Evolutionary conservation across 1,140 invertebrate species (phyloP).

Genomic region (Adelges cooleyi): DNA sequence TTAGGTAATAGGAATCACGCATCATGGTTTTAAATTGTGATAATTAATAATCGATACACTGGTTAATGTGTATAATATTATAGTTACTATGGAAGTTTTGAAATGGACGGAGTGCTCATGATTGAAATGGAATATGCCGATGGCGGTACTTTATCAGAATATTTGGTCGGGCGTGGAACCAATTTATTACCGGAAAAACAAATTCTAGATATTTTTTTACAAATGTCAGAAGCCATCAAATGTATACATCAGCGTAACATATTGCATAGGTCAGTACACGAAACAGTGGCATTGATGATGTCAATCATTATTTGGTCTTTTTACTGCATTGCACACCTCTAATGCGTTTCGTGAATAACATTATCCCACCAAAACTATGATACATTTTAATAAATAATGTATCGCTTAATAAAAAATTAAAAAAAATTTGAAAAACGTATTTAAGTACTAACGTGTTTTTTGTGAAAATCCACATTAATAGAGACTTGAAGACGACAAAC

Average conservation of each 20-base stretch:
- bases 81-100: conserved; percentile 63
- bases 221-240: conserved; percentile 56
- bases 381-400: too few relatives aligned
- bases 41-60: background rate
- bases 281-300: too few relatives aligned
- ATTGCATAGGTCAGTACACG: conserved; percentile 61
- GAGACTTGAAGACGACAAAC: conserved; percentile 70
- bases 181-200: conserved; percentile 47
- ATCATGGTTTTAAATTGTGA: background rate
- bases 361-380: too few relatives aligned
- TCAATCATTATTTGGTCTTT: too few relatives aligned
- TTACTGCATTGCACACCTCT: too few relatives aligned
- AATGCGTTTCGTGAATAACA: too few relatives aligned
- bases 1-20: conserved; percentile 39
- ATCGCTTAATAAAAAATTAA: too few relatives aligned
- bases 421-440: too few relatives aligned
- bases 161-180: conserved; percentile 44
- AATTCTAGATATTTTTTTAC: conserved; percentile 53
- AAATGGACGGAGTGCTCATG: conserved; percentile 57
- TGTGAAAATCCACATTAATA: conserved; percentile 29
- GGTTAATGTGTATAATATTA: too few relatives aligned
- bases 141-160: conserved; percentile 56
- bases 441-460: too few relatives aligned
- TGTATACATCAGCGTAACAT: conserved; percentile 64
- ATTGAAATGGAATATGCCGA: conserved; percentile 77